Evolutionary conservation across 2,888 invertebrate species (phyloP).

Genomic region (Chrysomela aeneicollis): DNA sequence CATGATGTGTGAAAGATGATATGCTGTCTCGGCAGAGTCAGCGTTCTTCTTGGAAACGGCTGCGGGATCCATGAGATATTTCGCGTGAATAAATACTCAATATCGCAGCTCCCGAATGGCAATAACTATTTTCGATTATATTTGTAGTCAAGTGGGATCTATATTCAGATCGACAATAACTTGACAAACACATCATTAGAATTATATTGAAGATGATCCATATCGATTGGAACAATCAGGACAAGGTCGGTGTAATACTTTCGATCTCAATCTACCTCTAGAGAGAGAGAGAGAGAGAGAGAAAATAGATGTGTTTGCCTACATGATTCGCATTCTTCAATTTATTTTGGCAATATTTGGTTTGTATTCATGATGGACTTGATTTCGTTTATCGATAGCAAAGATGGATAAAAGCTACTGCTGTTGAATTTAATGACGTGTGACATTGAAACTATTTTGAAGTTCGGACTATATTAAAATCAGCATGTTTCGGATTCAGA

Average conservation of each 20-base stretch:
- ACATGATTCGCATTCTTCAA: background rate
- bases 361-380: background rate
- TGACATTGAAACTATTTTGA: background rate
- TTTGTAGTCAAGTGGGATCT: too few species aligned
- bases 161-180: too few species aligned
- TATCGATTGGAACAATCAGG: conserved; percentile 55
- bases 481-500: background rate
- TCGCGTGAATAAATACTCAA: too few species aligned
- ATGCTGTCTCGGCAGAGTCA: too few species aligned
- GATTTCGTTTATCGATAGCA: background rate
- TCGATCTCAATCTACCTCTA: conserved; percentile 26
- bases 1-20: too few species aligned
- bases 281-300: too few species aligned
- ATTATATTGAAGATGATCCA: conserved; percentile 49
- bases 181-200: too few species aligned
- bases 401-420: background rate
- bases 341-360: background rate
- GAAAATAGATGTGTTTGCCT: background rate
- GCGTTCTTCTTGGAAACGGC: too few species aligned
- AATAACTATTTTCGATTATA: too few species aligned
- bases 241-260: conserved; percentile 51
- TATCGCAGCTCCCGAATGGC: too few species aligned
- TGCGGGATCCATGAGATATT: too few species aligned
- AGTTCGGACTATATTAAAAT: background rate
- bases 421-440: background rate